phyloP scores from a whole-genome alignment of 2,797 vertebrate genomes.

The Dallia pectoralis region DNA sequence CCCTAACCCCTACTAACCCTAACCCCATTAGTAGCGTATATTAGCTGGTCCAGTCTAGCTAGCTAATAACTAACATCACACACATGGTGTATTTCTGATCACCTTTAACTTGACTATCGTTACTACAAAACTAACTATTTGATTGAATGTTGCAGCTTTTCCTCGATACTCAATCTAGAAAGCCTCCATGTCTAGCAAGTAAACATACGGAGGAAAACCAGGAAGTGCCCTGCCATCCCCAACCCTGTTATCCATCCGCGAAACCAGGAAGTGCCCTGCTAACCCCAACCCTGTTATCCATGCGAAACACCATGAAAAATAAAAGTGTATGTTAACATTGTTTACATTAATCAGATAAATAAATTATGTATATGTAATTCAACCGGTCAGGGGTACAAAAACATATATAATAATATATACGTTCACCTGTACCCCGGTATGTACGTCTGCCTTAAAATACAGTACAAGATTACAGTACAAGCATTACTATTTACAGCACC shows the following conservation, averaged over 20 bases:
- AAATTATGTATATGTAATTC: too few relatives aligned
- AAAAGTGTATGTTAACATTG: too few relatives aligned
- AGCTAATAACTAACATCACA: slow-evolving; percentile 16
- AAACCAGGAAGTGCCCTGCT: slow-evolving; percentile 63
- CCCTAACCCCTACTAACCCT: too few relatives aligned
- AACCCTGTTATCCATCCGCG: too few relatives aligned
- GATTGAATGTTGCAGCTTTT: slow-evolving; percentile 17
- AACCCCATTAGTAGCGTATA: background rate
- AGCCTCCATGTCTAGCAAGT: slow-evolving; percentile 26
- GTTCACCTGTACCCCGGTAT: too few relatives aligned
- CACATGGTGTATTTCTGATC: background rate
- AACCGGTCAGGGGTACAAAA: too few relatives aligned
- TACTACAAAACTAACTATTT: background rate
- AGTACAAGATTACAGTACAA: too few relatives aligned
- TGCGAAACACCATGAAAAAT: background rate
- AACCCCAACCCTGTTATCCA: too few relatives aligned
- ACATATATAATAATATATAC: too few relatives aligned
- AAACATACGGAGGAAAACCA: slow-evolving; percentile 46
- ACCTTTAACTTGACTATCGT: background rate
- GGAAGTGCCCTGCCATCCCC: slow-evolving; percentile 62
- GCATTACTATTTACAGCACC: too few relatives aligned
- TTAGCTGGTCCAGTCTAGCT: background rate
- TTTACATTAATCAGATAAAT: too few relatives aligned
- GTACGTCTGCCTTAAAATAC: too few relatives aligned
- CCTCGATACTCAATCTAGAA: slow-evolving; percentile 12